phyloP scores from a whole-genome alignment of 2,113 vertebrate genomes.

The Tricholaema leucomelas region DNA sequence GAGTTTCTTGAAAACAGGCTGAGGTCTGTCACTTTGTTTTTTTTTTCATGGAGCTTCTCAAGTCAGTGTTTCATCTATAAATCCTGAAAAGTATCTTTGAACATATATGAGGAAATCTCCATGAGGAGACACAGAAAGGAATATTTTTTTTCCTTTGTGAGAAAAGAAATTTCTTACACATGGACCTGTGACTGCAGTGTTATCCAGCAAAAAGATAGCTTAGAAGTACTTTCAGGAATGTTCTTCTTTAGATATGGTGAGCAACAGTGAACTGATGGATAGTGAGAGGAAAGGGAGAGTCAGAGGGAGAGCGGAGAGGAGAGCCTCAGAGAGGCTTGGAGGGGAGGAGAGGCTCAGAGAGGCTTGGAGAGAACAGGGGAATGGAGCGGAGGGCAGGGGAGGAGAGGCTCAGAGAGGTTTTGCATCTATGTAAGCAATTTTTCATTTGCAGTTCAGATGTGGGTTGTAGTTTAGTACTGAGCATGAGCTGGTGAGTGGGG shows the following conservation, averaged over 20 bases:
- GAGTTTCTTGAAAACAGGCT: neutral
- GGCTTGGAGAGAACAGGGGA: neutral
- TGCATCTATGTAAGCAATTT: neutral
- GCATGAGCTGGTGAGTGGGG: neutral
- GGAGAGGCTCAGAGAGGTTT: neutral
- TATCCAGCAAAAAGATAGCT: neutral
- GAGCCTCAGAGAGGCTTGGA: neutral
- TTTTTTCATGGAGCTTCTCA: neutral
- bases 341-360: too few relatives aligned
- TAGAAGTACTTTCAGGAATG: neutral
- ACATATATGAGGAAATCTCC: neutral
- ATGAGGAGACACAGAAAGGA: neutral
- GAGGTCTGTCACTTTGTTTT: neutral
- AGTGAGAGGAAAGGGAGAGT: too few relatives aligned
- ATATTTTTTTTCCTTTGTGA: neutral
- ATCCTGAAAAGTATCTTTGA: neutral
- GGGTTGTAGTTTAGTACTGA: neutral
- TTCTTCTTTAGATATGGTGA: neutral
- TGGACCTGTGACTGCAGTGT: neutral
- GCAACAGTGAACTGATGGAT: neutral
- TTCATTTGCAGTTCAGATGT: neutral
- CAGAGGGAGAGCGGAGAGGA: too few relatives aligned
- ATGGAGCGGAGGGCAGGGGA: neutral
- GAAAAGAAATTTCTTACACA: neutral
- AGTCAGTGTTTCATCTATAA: neutral